Conservation (phyloP, 2,888 invertebrate species). For the Tetranychus piercei region DNA sequence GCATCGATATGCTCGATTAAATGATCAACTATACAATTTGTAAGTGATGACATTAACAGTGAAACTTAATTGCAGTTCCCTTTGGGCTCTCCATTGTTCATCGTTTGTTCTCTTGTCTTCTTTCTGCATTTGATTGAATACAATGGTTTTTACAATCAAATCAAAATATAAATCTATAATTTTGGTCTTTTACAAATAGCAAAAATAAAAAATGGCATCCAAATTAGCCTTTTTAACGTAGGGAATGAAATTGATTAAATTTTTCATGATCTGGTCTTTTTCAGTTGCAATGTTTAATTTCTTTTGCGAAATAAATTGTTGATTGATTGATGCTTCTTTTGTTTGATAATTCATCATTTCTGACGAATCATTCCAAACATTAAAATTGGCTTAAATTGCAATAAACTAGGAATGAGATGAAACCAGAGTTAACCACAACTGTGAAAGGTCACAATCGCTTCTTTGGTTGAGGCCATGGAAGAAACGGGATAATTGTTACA, state of each 20-base stretch:
- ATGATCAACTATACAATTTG: not conserved
- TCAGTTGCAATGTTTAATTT: too few relatives aligned
- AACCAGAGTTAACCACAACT: too few relatives aligned
- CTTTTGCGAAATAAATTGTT: too few relatives aligned
- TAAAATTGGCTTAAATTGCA: too few relatives aligned
- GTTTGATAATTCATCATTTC: too few relatives aligned
- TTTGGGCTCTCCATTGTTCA: not conserved
- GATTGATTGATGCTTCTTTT: too few relatives aligned
- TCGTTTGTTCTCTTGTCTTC: not conserved
- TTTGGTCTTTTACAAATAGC: not conserved
- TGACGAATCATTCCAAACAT: too few relatives aligned
- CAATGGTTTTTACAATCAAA: not conserved
- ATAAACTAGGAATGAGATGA: too few relatives aligned
- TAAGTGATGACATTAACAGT: not conserved
- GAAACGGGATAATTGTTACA: too few relatives aligned
- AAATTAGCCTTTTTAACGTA: not conserved
- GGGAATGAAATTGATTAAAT: not conserved
- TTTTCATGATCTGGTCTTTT: not conserved
- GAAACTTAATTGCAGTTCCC: not conserved
- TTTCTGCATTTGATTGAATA: not conserved
- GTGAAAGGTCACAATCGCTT: too few relatives aligned
- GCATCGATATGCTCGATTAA: not conserved
- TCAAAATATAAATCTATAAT: not conserved
- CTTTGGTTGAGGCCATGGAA: too few relatives aligned
- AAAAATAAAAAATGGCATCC: not conserved